Conservation (phyloP, 2,113 vertebrate genomes). For the Chaetorhynchus papuensis region DNA sequence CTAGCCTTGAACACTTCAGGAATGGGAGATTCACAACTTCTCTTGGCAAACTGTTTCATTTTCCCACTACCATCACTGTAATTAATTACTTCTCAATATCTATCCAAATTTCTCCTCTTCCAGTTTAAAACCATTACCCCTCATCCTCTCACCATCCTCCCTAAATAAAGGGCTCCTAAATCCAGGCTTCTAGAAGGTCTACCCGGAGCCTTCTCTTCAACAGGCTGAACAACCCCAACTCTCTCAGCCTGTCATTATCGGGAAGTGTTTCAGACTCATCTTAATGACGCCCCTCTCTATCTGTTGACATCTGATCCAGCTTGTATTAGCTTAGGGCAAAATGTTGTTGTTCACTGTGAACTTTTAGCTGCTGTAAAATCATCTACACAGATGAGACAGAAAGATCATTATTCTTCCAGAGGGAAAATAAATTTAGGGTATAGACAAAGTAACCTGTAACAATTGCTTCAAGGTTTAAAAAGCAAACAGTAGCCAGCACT, state of each 20-base stretch:
- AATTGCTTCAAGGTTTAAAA: background rate
- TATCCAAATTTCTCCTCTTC: background rate
- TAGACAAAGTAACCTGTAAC: background rate
- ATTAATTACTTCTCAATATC: background rate
- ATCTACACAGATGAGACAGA: slow-evolving; percentile 62
- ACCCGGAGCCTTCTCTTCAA: background rate
- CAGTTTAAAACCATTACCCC: background rate
- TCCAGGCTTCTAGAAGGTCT: background rate
- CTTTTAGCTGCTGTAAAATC: slow-evolving; percentile 69
- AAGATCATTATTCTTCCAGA: background rate
- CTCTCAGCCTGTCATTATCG: accelerated
- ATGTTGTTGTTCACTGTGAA: slow-evolving; percentile 68
- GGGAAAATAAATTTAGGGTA: background rate
- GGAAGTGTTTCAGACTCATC: background rate
- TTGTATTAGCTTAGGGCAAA: slow-evolving; percentile 53
- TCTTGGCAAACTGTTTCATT: background rate
- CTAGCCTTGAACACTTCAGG: background rate
- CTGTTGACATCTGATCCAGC: slow-evolving; percentile 63
- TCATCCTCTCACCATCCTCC: background rate
- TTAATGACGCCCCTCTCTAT: background rate
- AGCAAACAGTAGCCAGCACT: background rate
- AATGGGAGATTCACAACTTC: background rate
- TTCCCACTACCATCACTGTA: background rate
- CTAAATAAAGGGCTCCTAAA: background rate
- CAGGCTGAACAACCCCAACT: background rate